Evolutionary conservation across 2,888 invertebrate species (phyloP), one percentile per base, ranked within the genome.

Genomic region (Willowsia nigromaculata): DNA sequence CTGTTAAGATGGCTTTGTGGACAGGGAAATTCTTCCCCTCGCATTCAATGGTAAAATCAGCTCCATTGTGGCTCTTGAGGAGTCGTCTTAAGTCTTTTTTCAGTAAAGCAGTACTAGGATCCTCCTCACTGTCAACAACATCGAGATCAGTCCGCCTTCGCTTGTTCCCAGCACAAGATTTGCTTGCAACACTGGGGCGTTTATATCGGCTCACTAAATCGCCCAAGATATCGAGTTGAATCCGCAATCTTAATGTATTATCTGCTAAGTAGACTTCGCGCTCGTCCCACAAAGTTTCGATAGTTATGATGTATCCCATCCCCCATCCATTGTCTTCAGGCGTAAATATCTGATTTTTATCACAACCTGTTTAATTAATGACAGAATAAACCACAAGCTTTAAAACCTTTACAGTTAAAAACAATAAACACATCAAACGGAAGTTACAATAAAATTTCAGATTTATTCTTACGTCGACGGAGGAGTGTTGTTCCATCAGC

Each of bases 301-400:
- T 90, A 6, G 87, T 87, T 11, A 90, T 90, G 2, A 90, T 89
- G 59, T 89, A 89, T 0, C 90, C 89, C 87, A 90, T 86, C 0
- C 90, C 90, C 90, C 90, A 90, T 0, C 90, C 90, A 37, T 90
- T 90, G 43, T 90, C 90, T 18, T 89, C 90, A 9, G 90, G 85
- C 6, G 89, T 90, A 43, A 90, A 90, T 9, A 89, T 80, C 30
- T 90, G 90, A 30, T 89, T 87, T 74, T 90, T 90, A 65, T 89
- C 89, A 80, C 90, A 90, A 53, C 90, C 90, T 90, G 13, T 5
- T 50, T 33, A n/a, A 15, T 9, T 9, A 47, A 47, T 47, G 40
- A 74, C 4, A 74, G 15, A 82, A 27, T 13, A 40, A 71, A 62
- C n/a, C 25, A 37, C 9, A 37, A 6, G 4, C 4, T 37, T 6